These are phyloP conservation scores for Tamias sibiricus DNA, from an alignment of 2,113 vertebrate genomes.

Conservation along the genomic window DNA sequence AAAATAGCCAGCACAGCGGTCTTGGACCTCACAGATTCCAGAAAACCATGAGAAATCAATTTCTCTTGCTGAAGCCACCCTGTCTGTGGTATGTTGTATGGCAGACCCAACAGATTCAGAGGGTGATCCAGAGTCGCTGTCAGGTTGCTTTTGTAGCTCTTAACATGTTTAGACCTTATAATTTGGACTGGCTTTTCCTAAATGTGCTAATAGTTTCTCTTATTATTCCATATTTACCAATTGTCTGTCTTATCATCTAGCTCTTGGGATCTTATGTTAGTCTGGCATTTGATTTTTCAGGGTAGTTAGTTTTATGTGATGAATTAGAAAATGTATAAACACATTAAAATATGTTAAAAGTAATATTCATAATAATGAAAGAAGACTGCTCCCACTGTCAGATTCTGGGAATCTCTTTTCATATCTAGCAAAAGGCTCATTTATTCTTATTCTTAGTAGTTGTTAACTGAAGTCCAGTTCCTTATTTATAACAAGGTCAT, in stretches of 20 bases:
- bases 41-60: neutral
- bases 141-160: neutral
- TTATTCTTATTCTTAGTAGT: neutral
- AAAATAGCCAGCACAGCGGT: neutral
- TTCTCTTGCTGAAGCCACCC: neutral
- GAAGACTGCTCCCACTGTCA: neutral
- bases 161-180: neutral
- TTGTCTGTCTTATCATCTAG: neutral
- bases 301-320: constrained; percentile 34
- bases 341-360: constrained; percentile 5
- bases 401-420: neutral
- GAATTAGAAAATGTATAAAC: constrained; percentile 53
- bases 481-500: constrained; percentile 32
- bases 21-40: neutral
- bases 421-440: neutral
- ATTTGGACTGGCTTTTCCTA: constrained; percentile 44
- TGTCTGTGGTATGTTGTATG: neutral
- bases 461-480: neutral
- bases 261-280: constrained; percentile 42
- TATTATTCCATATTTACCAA: constrained; percentile 28
- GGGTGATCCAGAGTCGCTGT: neutral
- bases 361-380: constrained; percentile 34
- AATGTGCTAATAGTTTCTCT: neutral
- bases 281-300: constrained; percentile 24
- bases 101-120: neutral